These are phyloP conservation scores for Cyprinodon variegatus DNA, from an alignment of 2,113 vertebrate species.

Conservation along the genomic window DNA sequence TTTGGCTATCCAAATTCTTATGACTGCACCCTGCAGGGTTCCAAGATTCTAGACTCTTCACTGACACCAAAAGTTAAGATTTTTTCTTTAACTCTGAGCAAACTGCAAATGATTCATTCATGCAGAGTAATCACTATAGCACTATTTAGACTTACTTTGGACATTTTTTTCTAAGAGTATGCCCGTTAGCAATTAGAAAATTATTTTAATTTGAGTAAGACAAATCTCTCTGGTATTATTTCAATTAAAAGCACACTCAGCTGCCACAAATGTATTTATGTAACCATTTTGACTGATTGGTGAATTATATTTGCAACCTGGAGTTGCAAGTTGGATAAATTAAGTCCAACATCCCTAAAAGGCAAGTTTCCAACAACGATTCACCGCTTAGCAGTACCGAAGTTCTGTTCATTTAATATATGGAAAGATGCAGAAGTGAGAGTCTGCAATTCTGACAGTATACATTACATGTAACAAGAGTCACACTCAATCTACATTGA, in stretches of 20 bases:
- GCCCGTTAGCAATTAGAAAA: background rate
- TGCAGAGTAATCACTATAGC: background rate
- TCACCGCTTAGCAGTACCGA: background rate
- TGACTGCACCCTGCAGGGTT: slow-evolving; percentile 1
- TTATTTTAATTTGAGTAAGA: background rate
- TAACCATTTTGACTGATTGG: background rate
- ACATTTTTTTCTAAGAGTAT: background rate
- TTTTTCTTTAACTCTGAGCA: background rate
- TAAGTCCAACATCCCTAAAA: too few relatives aligned
- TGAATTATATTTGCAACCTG: too few relatives aligned
- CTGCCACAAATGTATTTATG: background rate
- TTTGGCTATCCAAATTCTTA: background rate
- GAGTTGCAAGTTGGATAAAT: too few relatives aligned
- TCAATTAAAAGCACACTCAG: background rate
- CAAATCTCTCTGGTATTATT: background rate
- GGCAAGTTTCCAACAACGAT: too few relatives aligned
- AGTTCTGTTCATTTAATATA: background rate
- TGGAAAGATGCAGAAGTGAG: background rate
- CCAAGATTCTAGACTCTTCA: background rate
- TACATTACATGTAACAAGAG: too few relatives aligned
- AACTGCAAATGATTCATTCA: background rate
- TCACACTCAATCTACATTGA: background rate
- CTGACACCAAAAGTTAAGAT: background rate
- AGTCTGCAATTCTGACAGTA: background rate
- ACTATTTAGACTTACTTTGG: background rate